Evolutionary conservation across 2,113 vertebrate species (phyloP).

Genomic region (Colinus virginianus): DNA sequence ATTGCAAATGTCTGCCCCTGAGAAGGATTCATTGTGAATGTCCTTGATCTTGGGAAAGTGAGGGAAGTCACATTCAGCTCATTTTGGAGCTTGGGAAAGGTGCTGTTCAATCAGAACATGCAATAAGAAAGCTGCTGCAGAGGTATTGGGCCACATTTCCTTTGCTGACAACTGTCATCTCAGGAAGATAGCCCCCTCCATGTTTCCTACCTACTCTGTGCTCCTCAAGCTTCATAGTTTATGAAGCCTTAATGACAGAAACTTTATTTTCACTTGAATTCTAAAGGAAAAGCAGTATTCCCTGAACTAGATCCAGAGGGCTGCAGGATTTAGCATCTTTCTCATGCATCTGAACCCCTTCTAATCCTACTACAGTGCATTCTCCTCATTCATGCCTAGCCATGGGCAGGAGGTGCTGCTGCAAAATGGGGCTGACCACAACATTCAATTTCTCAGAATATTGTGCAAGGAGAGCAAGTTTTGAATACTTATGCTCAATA

Average conservation of each 20-base stretch:
- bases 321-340: constrained; percentile 2
- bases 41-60: not conserved
- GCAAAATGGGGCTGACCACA: not conserved
- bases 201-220: not conserved
- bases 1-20: not conserved
- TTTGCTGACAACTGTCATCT: not conserved
- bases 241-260: not conserved
- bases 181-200: not conserved
- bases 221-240: not conserved
- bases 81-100: not conserved
- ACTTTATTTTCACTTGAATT: not conserved
- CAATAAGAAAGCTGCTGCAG: not conserved
- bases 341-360: not conserved
- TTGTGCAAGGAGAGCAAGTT: not conserved
- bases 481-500: accelerated
- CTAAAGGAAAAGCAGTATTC: not conserved
- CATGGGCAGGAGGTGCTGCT: accelerated
- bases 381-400: not conserved
- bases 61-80: not conserved
- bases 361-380: not conserved
- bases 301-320: not conserved
- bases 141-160: not conserved
- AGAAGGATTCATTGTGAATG: not conserved
- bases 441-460: not conserved
- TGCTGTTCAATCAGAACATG: not conserved